These are phyloP conservation scores for Diphyllodes magnificus DNA, from an alignment of 2,113 vertebrate genomes.

Conservation along the genomic window DNA sequence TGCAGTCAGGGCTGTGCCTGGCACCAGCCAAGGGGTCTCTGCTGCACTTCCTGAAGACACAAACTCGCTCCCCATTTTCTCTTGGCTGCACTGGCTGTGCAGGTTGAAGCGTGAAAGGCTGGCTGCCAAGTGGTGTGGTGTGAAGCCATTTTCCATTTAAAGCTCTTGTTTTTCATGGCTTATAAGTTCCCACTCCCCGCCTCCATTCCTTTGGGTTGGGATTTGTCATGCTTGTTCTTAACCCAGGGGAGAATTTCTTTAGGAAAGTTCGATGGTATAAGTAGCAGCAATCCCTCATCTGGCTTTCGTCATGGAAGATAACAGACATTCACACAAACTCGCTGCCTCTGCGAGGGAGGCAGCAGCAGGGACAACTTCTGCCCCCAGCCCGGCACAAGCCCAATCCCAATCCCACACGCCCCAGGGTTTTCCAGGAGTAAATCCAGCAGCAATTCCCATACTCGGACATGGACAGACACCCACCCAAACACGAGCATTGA, in stretches of 20 bases:
- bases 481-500: not conserved
- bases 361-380: not conserved
- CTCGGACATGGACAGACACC: not conserved
- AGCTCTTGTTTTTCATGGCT: constrained; percentile 8
- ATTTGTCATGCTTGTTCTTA: constrained; percentile 43
- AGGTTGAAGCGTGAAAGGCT: not conserved
- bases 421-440: not conserved
- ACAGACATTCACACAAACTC: not conserved
- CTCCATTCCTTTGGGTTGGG: not conserved
- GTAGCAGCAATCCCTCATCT: constrained; percentile 31
- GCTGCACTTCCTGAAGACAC: not conserved
- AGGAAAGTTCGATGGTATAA: constrained; percentile 11
- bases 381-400: not conserved
- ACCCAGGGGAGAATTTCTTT: constrained; percentile 13
- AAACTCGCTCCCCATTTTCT: not conserved
- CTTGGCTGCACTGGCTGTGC: not conserved
- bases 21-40: not conserved
- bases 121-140: not conserved
- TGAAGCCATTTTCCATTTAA: not conserved
- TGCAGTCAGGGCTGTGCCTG: not conserved
- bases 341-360: not conserved
- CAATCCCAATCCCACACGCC: not conserved
- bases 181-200: not conserved
- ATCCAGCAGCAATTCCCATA: not conserved
- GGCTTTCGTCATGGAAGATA: constrained; percentile 9